Conservation (phyloP, 2,888 invertebrate species). For the Oscheius onirici region DNA sequence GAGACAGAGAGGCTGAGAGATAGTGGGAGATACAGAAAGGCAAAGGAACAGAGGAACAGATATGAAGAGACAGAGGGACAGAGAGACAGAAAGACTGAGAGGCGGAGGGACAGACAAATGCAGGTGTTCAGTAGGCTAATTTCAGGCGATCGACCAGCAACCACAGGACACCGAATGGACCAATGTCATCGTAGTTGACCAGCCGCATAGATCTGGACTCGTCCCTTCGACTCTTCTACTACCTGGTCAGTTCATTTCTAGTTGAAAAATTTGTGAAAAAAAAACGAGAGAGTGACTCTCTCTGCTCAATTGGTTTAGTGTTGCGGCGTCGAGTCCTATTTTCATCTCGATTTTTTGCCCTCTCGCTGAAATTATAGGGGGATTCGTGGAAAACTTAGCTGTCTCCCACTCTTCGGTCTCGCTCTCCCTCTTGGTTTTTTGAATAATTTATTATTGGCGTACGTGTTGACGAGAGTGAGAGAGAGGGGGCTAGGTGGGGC, state of each 20-base stretch:
- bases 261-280: background rate
- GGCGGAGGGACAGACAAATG: no score
- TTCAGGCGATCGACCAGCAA: constrained; percentile 51
- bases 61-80: no score
- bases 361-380: background rate
- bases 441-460: constrained; percentile 5
- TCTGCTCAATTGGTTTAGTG: background rate
- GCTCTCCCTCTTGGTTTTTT: background rate
- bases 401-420: background rate
- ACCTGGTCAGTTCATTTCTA: constrained; percentile 37
- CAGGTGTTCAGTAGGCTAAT: no score
- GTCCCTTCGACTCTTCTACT: constrained; percentile 46
- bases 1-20: background rate
- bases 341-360: background rate
- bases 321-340: background rate
- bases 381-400: background rate
- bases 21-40: background rate
- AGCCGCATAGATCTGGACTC: constrained; percentile 44
- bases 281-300: background rate
- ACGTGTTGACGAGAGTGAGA: background rate
- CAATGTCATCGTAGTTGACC: constrained; percentile 44
- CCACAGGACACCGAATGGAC: constrained; percentile 47
- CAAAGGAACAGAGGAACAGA: no score
- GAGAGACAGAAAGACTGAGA: no score
- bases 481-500: background rate